Base-by-base conservation (phyloP, 2,797 vertebrate species). In the Sebastes iracundus region DNA sequence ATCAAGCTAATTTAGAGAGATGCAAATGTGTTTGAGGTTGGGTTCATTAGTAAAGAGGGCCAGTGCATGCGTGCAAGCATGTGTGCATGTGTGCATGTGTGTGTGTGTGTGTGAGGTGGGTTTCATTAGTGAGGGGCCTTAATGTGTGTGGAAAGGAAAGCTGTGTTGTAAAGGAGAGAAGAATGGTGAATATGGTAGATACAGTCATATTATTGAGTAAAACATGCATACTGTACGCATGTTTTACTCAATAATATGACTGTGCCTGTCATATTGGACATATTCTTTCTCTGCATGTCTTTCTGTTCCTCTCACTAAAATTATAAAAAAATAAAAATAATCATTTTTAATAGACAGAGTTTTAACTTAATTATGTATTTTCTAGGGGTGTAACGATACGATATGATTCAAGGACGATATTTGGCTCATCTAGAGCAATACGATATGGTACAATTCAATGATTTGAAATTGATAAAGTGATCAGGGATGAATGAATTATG, bases 1-100 rank as follows among this genome's bases (percentile, higher is more conserved):
- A 96, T 95, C 94, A 94, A 94, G 92, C 90, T 92, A 93, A 95
- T 95, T 95, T 93, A 92, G 90, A 93, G 84, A 94, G 87, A 95
- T 96, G 94, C 93, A 94, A 95, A 96, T 95, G 92, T 76, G 79
- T 94, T 92, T 86, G 93, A 91, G 87, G 90, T 88, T 86, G 83
- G 91, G 82, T 94, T 95, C 93, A 95, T 95, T 95, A 95, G 94
- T 65, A 77, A 91, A 86, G 78, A 73, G 79, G 79, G 65, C 81
- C 77, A 60, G 66, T 82, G 78, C 72, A 55, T 77, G 66, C 69
- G 77, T 82, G 69, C 7, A 28, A 22, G 46, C 68, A 63, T 65
- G 69, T 35, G 63, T 49, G 65, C 60, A 22, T 58, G 68, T 61
- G 60, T 28, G 72, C 30, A 64, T 71, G 55, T 16, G 56, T 53